A percentile compares a stretch with the other conserved stretches of the same genome.
Evolutionary conservation across 2,797 vertebrate genomes (phyloP).

Genomic region (Notamacropus eugenii): DNA sequence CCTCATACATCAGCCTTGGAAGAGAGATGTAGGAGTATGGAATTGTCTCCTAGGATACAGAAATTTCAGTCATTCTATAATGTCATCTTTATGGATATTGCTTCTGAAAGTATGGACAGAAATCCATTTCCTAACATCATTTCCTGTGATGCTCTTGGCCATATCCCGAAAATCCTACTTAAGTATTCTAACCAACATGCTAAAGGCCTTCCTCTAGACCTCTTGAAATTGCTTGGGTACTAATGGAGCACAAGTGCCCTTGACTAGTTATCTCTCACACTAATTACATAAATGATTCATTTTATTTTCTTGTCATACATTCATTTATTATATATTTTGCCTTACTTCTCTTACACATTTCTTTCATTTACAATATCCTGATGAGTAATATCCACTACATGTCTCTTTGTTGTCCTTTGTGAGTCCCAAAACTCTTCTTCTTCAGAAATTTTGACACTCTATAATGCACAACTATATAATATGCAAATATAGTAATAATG

Average conservation of each 20-base stretch:
- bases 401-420: not conserved
- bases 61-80: not conserved
- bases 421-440: not conserved
- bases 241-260: not conserved
- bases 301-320: not conserved
- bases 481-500: not conserved
- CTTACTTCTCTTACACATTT: not conserved
- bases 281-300: not conserved
- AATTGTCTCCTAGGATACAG: not conserved
- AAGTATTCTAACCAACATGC: constrained; percentile 11
- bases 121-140: not conserved
- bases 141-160: not conserved
- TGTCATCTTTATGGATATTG: constrained; percentile 25
- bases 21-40: not conserved
- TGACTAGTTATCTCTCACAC: not conserved
- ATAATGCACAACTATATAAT: not conserved
- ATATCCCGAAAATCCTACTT: not conserved
- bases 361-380: not conserved
- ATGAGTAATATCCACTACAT: not conserved
- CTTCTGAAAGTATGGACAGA: not conserved
- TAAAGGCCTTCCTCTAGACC: constrained; percentile 25
- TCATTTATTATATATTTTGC: not conserved
- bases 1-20: not conserved
- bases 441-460: not conserved
- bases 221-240: not conserved